phyloP scores from a whole-genome alignment of 2,888 invertebrate genomes.

The Drymonia ruficornis region DNA sequence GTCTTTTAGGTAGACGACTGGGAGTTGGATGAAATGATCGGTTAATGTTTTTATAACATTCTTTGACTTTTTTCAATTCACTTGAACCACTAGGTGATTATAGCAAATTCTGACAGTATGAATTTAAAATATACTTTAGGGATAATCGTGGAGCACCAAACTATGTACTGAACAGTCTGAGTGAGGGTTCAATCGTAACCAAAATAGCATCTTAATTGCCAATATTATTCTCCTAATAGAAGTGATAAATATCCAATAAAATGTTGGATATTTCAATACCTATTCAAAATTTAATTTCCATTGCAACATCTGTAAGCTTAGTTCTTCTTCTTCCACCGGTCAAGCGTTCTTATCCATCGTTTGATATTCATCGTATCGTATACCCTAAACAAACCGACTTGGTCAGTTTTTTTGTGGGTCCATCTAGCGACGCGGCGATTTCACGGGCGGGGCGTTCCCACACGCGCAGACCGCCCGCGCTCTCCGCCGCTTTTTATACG shows the following conservation, averaged over 20 bases:
- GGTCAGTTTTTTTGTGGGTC: slow-evolving; percentile 28
- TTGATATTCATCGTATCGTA: slow-evolving; percentile 16
- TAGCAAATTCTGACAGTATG: too few relatives aligned
- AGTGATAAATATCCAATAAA: too few relatives aligned
- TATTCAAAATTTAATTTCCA: not conserved
- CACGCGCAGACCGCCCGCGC: slow-evolving; percentile 46
- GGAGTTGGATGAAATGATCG: not conserved
- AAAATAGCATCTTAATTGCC: too few relatives aligned
- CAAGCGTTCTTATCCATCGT: not conserved
- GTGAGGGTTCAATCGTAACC: too few relatives aligned
- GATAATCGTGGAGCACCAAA: too few relatives aligned
- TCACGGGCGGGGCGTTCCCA: slow-evolving; percentile 45
- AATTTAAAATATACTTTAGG: too few relatives aligned
- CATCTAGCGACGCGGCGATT: slow-evolving; percentile 33
- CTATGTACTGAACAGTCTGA: too few relatives aligned
- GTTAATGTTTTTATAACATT: not conserved
- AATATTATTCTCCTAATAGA: too few relatives aligned
- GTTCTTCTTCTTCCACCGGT: not conserved
- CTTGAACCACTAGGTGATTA: too few relatives aligned
- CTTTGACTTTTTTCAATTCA: too few relatives aligned
- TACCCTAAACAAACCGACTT: slow-evolving; percentile 23
- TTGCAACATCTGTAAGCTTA: not conserved
- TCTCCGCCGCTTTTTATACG: slow-evolving; percentile 33
- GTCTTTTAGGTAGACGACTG: slow-evolving; percentile 23
- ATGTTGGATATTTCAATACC: too few relatives aligned